phyloP scores from a whole-genome alignment of 2,113 vertebrate species.

The Archilochus colubris region DNA sequence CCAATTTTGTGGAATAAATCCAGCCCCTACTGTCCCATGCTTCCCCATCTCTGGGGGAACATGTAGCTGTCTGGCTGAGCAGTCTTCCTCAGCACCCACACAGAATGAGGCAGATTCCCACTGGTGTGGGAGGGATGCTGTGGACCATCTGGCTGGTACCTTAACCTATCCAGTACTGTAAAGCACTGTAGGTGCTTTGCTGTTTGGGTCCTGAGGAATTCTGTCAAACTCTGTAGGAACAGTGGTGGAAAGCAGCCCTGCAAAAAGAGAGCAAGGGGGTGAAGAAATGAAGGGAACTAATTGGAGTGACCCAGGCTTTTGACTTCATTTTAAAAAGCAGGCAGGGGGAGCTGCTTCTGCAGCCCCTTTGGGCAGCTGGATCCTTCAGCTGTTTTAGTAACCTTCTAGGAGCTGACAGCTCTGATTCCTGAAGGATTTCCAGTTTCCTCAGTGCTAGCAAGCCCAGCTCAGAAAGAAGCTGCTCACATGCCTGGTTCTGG shows the following conservation, averaged over 20 bases:
- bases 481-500: not conserved
- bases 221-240: not conserved
- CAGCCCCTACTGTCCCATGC: not conserved
- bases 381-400: not conserved
- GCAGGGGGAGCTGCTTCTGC: not conserved
- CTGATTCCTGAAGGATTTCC: not conserved
- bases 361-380: not conserved
- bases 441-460: not conserved
- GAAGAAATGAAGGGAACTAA: not conserved
- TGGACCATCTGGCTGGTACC: not conserved
- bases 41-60: fast-evolving
- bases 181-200: not conserved
- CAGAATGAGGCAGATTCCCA: not conserved
- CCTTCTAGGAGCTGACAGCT: not conserved
- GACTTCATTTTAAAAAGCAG: not conserved
- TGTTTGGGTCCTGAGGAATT: not conserved
- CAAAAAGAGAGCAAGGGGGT: not conserved
- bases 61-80: not conserved
- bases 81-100: not conserved
- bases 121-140: not conserved
- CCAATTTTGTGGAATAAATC: not conserved
- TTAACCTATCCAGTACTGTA: not conserved
- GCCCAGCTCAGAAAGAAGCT: not conserved
- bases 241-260: not conserved
- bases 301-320: not conserved